These are phyloP conservation scores for Tanytarsus gracilentus DNA, from an alignment of 2,888 invertebrate species.

Conservation along the genomic window DNA sequence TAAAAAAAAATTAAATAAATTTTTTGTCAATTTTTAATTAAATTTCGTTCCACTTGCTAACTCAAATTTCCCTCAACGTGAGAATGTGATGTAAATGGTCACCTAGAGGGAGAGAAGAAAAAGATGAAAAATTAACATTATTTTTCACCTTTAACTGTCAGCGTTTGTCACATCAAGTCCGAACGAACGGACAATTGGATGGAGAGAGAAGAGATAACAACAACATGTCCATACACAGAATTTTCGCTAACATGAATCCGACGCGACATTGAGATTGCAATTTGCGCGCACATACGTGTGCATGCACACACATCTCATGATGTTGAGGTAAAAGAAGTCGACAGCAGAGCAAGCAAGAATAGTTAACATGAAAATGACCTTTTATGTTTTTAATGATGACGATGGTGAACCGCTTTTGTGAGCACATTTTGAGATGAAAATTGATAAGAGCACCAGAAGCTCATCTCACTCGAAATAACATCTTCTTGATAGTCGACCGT, in stretches of 20 bases:
- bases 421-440: slow-evolving; percentile 20
- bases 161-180: slow-evolving; percentile 25
- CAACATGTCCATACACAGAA: neutral
- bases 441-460: slow-evolving; percentile 22
- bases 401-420: neutral
- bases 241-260: neutral
- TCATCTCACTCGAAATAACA: neutral
- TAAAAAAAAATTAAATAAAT: too few species aligned
- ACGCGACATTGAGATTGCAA: slow-evolving; percentile 15
- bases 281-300: neutral
- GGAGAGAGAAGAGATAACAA: neutral
- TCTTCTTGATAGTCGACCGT: too few species aligned
- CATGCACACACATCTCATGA: neutral
- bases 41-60: too few species aligned
- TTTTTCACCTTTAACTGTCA: slow-evolving; percentile 28
- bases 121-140: slow-evolving; percentile 25
- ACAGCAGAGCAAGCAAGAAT: neutral
- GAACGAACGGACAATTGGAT: neutral
- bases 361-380: slow-evolving; percentile 28
- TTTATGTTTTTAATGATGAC: slow-evolving; percentile 28
- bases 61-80: too few species aligned
- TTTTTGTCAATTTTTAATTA: too few species aligned
- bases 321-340: neutral
- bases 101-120: too few species aligned
- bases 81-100: too few species aligned